Conservation (phyloP, 2,797 vertebrate species). For the Xerus rutilus region DNA sequence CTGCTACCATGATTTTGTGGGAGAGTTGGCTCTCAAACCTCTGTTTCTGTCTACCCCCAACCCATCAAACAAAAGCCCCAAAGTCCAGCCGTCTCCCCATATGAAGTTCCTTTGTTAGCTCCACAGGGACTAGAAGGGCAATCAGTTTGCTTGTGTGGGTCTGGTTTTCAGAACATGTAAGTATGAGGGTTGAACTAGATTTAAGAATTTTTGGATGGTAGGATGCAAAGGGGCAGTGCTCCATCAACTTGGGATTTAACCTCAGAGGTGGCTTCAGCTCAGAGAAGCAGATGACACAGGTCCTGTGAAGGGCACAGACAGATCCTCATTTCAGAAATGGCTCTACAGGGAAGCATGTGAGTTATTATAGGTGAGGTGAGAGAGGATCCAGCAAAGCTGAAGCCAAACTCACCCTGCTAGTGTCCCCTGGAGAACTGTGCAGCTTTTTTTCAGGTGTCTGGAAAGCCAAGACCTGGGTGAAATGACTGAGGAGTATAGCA, state of each 20-base stretch:
- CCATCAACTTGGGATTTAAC: not conserved
- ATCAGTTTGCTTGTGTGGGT: not conserved
- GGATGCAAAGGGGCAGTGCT: not conserved
- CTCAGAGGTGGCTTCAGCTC: not conserved
- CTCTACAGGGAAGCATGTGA: not conserved
- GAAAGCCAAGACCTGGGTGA: not conserved
- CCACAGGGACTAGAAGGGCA: not conserved
- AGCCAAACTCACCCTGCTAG: not conserved
- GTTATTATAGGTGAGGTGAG: not conserved
- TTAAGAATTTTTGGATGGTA: not conserved
- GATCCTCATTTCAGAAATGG: not conserved
- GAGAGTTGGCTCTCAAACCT: not conserved
- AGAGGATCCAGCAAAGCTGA: not conserved
- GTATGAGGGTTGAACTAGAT: not conserved
- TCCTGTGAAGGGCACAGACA: not conserved
- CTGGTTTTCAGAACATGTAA: constrained; percentile 56
- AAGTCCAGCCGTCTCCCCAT: not conserved
- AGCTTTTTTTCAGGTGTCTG: not conserved
- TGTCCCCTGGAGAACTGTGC: not conserved
- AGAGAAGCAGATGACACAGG: no score
- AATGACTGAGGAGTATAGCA: not conserved
- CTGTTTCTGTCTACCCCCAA: not conserved
- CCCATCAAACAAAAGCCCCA: not conserved
- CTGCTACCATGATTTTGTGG: not conserved
- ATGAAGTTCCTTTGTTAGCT: not conserved